Percentiles rank a stretch among this genome's conserved stretches.
Evolutionary conservation across 2,888 invertebrate genomes (phyloP).

Genomic region (Amphiduros pacificus): DNA sequence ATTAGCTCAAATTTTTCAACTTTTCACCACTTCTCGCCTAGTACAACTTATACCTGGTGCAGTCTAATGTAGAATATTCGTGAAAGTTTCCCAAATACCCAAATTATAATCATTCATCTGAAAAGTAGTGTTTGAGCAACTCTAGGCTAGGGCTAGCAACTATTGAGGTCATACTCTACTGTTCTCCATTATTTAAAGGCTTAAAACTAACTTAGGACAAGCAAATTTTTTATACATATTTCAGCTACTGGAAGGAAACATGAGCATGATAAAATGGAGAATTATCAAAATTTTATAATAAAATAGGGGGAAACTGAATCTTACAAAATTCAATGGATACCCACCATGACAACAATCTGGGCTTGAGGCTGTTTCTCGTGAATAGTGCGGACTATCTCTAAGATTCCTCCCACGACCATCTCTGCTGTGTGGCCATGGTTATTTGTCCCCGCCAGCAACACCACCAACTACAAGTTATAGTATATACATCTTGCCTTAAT

Average conservation of each 20-base stretch:
- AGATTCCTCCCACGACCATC: constrained; percentile 79
- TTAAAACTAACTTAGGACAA: no score
- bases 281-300: not conserved
- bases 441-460: constrained; percentile 85
- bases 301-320: not conserved
- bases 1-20: no score
- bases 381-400: constrained; percentile 75
- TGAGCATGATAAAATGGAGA: not conserved
- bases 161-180: not conserved
- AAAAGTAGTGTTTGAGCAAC: no score
- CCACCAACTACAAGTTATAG: constrained; percentile 70
- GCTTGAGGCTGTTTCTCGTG: constrained; percentile 77
- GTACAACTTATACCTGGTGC: no score
- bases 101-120: no score
- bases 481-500: no score
- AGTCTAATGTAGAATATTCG: no score
- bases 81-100: no score
- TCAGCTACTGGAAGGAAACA: no score
- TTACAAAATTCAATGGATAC: not conserved
- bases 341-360: constrained; percentile 81
- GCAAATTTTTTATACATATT: no score
- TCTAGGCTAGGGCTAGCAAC: no score
- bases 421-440: constrained; percentile 80
- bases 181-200: not conserved
- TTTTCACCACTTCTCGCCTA: no score